Conservation (phyloP, 2,113 vertebrate genomes). For the Hoplias malabaricus region DNA sequence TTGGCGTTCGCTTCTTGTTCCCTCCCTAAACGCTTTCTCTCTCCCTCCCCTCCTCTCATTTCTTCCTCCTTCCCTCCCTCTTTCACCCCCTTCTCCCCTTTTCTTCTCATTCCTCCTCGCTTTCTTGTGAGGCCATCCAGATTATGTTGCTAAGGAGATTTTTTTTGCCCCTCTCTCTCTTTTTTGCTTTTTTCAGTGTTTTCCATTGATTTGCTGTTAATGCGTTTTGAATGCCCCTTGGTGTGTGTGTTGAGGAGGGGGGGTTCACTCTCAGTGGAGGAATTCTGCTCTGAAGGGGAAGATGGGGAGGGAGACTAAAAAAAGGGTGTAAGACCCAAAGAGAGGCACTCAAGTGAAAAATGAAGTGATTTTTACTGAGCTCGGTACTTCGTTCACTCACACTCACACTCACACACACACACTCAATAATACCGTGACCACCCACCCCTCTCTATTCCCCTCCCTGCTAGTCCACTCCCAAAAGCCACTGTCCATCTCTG, state of each 20-base stretch:
- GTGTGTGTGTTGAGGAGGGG: conserved; percentile 76
- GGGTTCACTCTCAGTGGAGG: conserved; percentile 87
- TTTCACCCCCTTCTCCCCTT: conserved; percentile 77
- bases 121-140: conserved; percentile 88
- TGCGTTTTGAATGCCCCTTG: conserved; percentile 99
- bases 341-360: conserved; percentile 99
- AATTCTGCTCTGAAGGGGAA: conserved; percentile 97
- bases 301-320: conserved; percentile 71
- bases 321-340: conserved; percentile 81
- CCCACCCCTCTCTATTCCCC: conserved; percentile 43
- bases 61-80: conserved; percentile 76
- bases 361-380: conserved; percentile 90
- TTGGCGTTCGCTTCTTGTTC: conserved; percentile 82
- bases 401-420: conserved; percentile 37
- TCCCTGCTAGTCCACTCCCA: conserved; percentile 7
- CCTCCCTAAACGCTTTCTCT: conserved; percentile 58
- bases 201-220: conserved; percentile 99
- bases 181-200: conserved; percentile 89
- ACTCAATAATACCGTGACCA: conserved; percentile 45
- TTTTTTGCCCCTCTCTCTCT: conserved; percentile 82
- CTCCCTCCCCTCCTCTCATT: conserved; percentile 77
- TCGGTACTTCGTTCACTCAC: conserved; percentile 52
- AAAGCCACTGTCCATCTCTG: neutral
- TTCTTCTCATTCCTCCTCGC: conserved; percentile 88
- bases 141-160: conserved; percentile 99